Evolutionary conservation across 2,113 vertebrate genomes (phyloP).

Genomic region (Trematocara unimaculatum): DNA sequence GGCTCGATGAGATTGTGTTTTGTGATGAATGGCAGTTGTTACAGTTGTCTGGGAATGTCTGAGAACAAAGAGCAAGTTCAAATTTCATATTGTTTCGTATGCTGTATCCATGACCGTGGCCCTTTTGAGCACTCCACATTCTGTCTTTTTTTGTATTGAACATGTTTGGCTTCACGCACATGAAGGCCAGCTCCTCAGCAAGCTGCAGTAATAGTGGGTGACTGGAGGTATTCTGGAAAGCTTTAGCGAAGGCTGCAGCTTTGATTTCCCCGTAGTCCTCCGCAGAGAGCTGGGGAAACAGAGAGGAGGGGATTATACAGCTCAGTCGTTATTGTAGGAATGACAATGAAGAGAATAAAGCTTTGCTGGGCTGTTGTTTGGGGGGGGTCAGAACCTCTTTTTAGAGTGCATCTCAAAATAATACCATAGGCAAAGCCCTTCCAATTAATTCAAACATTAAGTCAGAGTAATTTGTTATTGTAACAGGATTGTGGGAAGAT

Average conservation of each 20-base stretch:
- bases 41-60: background rate
- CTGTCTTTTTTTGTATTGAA: background rate
- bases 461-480: background rate
- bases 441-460: slow-evolving; percentile 3
- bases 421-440: background rate
- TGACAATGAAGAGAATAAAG: slow-evolving; percentile 45
- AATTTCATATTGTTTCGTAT: background rate
- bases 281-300: slow-evolving; percentile 14
- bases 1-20: background rate
- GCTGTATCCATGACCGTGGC: background rate
- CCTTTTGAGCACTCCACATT: background rate
- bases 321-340: slow-evolving; percentile 20
- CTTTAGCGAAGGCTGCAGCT: background rate
- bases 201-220: background rate
- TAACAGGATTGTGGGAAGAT: background rate
- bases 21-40: slow-evolving; percentile 8
- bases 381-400: slow-evolving; percentile 3
- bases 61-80: background rate
- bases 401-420: background rate
- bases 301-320: slow-evolving; percentile 41
- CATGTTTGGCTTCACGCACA: background rate
- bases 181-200: background rate
- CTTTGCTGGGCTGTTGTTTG: slow-evolving; percentile 30
- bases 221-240: slow-evolving; percentile 21
- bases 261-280: slow-evolving; percentile 39